Evolutionary conservation across 2,113 vertebrate species (phyloP).

Genomic region (Climacteris rufus): DNA sequence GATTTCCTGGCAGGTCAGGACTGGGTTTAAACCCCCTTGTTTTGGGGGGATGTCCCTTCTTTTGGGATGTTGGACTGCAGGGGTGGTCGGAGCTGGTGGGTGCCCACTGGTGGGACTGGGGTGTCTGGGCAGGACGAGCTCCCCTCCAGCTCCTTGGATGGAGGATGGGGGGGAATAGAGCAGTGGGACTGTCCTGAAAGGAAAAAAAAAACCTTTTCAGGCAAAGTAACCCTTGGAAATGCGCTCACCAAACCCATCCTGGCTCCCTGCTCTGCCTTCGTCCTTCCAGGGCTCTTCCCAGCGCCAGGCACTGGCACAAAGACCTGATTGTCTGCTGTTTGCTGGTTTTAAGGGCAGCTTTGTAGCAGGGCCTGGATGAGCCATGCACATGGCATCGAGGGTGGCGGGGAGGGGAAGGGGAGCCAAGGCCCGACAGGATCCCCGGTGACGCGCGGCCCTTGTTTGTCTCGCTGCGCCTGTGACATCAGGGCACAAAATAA

Average conservation of each 20-base stretch:
- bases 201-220: not conserved
- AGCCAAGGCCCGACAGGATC: not conserved
- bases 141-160: not conserved
- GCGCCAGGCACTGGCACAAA: not conserved
- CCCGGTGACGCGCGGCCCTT: not conserved
- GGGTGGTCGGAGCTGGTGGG: not conserved
- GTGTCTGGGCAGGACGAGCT: not conserved
- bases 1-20: not conserved
- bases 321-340: not conserved
- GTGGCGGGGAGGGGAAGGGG: not conserved
- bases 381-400: not conserved
- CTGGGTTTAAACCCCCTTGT: not conserved
- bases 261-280: not conserved
- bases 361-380: not conserved
- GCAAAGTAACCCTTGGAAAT: fast-evolving
- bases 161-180: fast-evolving
- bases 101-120: not conserved
- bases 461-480: not conserved
- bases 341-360: not conserved
- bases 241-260: not conserved
- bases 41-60: not conserved
- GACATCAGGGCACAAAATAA: not conserved
- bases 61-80: not conserved
- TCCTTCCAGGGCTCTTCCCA: not conserved
- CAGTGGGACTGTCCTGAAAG: not conserved